Conservation (phyloP, 2,113 vertebrate genomes). For the Silurus glanis region DNA sequence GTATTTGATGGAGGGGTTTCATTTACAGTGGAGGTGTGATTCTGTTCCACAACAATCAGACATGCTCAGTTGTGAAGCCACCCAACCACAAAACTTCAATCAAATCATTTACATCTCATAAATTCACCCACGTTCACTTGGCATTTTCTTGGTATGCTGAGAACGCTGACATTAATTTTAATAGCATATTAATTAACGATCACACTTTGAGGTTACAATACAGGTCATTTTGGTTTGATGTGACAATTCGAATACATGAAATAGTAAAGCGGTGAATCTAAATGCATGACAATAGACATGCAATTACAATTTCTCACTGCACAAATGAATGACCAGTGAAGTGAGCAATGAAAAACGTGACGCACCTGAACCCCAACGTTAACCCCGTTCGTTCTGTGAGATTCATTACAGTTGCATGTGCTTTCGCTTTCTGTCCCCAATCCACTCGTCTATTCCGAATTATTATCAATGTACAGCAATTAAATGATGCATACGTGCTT, state of each 20-base stretch:
- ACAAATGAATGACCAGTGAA: neutral
- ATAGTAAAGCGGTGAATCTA: neutral
- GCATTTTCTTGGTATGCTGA: neutral
- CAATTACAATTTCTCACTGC: neutral
- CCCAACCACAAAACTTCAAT: neutral
- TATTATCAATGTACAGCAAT: neutral
- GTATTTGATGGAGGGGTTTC: neutral
- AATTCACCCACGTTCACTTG: neutral
- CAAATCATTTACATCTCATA: neutral
- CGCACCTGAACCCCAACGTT: conserved; percentile 1
- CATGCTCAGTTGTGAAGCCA: neutral
- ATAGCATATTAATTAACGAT: too few species aligned
- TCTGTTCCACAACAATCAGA: neutral
- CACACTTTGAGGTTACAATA: too few species aligned
- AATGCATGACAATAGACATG: neutral
- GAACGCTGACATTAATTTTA: neutral
- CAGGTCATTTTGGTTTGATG: too few species aligned
- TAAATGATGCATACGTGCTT: neutral
- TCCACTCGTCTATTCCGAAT: neutral
- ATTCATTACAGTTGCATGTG: neutral
- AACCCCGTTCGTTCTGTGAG: neutral
- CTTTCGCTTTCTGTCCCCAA: neutral
- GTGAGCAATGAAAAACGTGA: neutral
- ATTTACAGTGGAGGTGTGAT: neutral
- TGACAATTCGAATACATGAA: too few species aligned